These are phyloP conservation scores for Lasioglossum figueresi DNA, from an alignment of 2,888 invertebrate genomes.

Conservation along the genomic window DNA sequence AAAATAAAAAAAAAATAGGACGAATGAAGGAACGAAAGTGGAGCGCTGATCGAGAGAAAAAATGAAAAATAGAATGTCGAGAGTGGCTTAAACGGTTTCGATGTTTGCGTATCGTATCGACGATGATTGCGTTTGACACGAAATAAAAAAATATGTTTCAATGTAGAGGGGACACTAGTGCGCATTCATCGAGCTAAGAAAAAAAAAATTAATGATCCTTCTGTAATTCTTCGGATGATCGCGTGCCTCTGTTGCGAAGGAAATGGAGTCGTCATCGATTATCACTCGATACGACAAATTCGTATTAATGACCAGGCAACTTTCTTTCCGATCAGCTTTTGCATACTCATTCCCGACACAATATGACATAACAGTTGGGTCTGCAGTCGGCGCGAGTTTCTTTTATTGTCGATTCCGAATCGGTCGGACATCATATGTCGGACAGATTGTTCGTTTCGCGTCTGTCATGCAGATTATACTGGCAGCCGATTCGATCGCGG, in stretches of 20 bases:
- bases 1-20: background rate
- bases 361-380: conserved; percentile 76
- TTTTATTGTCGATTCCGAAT: conserved; percentile 73
- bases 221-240: conserved; percentile 33
- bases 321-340: conserved; percentile 65
- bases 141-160: background rate
- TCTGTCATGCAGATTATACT: conserved; percentile 58
- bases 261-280: conserved; percentile 79
- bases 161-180: background rate
- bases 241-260: conserved; percentile 51
- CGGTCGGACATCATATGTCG: conserved; percentile 60
- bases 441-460: conserved; percentile 22
- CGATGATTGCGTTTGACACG: background rate
- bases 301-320: conserved; percentile 80
- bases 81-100: background rate
- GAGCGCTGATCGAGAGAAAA: background rate
- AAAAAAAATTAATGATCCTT: conserved; percentile 63
- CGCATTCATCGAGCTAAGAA: conserved; percentile 7
- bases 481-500: conserved; percentile 4
- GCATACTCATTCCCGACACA: conserved; percentile 72
- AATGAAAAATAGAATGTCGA: background rate
- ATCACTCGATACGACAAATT: conserved; percentile 77
- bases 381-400: conserved; percentile 64
- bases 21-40: background rate
- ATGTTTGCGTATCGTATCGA: background rate